Conservation (phyloP, 2,888 invertebrate species). For the Eudasyphora cyanicolor region DNA sequence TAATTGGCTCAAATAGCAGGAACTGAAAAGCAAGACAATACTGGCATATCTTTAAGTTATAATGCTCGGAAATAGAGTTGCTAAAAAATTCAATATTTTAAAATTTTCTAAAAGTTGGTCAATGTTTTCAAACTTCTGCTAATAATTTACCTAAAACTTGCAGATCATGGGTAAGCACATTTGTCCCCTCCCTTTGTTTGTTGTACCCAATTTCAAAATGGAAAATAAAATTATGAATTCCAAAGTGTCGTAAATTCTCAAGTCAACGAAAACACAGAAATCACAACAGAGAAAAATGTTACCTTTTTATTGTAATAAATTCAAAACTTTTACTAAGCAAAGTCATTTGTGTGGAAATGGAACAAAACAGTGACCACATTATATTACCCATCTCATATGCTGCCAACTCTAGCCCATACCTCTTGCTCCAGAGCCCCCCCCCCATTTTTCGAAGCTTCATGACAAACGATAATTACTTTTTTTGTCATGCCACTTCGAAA, state of each 20-base stretch:
- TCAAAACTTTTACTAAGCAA: conserved; percentile 37
- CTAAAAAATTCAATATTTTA: too few species aligned
- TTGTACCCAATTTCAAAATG: not conserved
- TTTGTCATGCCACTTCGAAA: not conserved
- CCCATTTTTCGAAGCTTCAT: conserved; percentile 28
- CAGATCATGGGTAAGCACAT: not conserved
- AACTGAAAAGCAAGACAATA: not conserved
- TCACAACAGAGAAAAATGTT: not conserved
- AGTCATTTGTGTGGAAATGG: conserved; percentile 8
- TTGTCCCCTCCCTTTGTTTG: not conserved
- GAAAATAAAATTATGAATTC: conserved; percentile 31
- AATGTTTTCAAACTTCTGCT: not conserved
- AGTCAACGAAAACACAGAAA: not conserved
- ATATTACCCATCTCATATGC: not conserved
- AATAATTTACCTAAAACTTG: not conserved
- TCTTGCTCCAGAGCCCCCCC: not conserved
- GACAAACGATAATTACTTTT: conserved; percentile 66
- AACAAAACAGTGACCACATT: conserved; percentile 36
- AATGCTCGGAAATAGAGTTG: not conserved
- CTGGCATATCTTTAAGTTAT: too few species aligned
- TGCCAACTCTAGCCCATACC: not conserved
- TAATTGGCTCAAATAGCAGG: not conserved
- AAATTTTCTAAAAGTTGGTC: too few species aligned
- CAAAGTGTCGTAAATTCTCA: conserved; percentile 17
- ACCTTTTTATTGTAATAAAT: conserved; percentile 33